Percentiles rank a stretch among this genome's conserved stretches.
Conservation (phyloP, 2,113 vertebrate genomes). For the Phyllostomus discolor region DNA sequence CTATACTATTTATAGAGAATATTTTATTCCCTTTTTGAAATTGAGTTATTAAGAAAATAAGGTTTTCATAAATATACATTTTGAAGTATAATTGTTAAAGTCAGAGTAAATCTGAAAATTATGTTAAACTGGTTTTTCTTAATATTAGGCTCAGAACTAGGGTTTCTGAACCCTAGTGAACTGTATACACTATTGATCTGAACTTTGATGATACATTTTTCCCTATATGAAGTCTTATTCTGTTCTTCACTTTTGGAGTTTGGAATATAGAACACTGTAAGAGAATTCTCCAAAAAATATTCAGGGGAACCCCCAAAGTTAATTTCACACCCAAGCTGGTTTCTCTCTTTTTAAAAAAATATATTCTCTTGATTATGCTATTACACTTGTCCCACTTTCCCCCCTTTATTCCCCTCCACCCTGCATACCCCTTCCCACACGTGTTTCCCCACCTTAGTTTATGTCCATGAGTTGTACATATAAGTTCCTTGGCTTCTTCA, state of each 20-base stretch:
- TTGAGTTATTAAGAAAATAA: background rate
- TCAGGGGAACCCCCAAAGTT: background rate
- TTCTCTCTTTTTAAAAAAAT: background rate
- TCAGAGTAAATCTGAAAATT: background rate
- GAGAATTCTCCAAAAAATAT: background rate
- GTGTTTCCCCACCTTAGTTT: no score
- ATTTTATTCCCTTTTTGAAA: background rate
- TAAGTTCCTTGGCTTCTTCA: no score
- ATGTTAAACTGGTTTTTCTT: no score
- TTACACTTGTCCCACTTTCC: no score
- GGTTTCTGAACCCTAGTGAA: no score
- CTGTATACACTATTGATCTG: background rate
- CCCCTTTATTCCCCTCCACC: no score
- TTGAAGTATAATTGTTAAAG: background rate
- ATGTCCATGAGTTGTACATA: no score
- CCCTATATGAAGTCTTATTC: background rate
- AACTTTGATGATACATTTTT: background rate
- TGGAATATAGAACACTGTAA: background rate
- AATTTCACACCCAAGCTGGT: fast-evolving
- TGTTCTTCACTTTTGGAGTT: background rate
- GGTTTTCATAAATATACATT: background rate
- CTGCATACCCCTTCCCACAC: no score
- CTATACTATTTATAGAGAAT: background rate
- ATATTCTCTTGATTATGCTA: no score
- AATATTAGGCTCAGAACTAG: no score